phyloP scores from a whole-genome alignment of 2,797 vertebrate species.

The Paguma larvata region DNA sequence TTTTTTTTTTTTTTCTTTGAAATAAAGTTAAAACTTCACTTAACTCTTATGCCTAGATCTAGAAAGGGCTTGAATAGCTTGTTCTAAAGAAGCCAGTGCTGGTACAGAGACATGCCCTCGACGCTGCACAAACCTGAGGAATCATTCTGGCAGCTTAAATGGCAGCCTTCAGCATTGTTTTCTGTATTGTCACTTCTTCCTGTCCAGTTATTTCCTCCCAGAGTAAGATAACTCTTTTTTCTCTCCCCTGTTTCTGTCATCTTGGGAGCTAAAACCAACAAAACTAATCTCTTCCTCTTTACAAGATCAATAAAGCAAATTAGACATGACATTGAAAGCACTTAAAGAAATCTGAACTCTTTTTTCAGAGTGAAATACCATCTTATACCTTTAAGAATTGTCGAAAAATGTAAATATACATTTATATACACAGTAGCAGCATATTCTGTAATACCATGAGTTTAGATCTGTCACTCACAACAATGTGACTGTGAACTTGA shows the following conservation, averaged over 20 bases:
- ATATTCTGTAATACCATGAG: background rate
- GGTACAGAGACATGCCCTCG: background rate
- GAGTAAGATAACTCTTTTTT: background rate
- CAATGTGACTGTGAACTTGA: background rate
- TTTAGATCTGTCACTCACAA: background rate
- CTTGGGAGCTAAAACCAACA: background rate
- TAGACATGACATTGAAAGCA: background rate
- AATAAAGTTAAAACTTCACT: background rate
- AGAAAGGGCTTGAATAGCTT: background rate
- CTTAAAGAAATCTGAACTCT: constrained; percentile 22
- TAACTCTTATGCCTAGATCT: background rate
- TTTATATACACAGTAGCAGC: background rate
- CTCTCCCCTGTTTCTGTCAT: background rate
- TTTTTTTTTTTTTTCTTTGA: constrained; percentile 2
- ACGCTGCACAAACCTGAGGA: background rate
- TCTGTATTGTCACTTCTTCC: background rate
- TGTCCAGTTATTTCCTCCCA: background rate
- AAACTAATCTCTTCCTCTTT: background rate
- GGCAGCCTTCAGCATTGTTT: background rate
- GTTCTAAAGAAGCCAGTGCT: background rate
- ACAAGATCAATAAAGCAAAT: constrained; percentile 47
- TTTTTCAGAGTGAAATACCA: background rate
- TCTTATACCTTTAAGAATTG: background rate
- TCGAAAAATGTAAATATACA: background rate
- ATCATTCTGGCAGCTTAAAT: background rate